A percentile compares a stretch with the other conserved stretches of the same genome.
These are phyloP conservation scores for Physella acuta DNA, from an alignment of 1,140 invertebrate species.

Conservation along the genomic window DNA sequence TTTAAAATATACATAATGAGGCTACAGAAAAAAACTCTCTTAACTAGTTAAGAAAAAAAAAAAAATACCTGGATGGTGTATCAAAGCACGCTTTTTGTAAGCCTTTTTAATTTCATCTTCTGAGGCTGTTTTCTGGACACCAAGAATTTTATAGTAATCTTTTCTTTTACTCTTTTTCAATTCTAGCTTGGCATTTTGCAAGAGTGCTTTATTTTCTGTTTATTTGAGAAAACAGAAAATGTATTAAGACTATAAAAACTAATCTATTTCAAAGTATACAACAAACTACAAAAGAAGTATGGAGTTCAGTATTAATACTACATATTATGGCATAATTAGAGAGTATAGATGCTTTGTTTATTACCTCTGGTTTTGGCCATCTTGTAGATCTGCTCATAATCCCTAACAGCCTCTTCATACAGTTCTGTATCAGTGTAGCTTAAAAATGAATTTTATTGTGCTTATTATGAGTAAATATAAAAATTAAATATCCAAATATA, in stretches of 20 bases:
- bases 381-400: slow-evolving; percentile 85
- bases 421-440: slow-evolving; percentile 78
- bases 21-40: not conserved
- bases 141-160: slow-evolving; percentile 95
- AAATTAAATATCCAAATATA: no score
- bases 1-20: not conserved
- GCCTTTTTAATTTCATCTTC: slow-evolving; percentile 91
- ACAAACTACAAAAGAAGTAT: not conserved
- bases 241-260: not conserved
- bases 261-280: not conserved
- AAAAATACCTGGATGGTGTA: slow-evolving; percentile 95
- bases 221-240: no score
- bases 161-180: slow-evolving; percentile 72
- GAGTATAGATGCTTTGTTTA: no score
- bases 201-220: slow-evolving; percentile 58
- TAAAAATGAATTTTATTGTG: no score
- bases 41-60: no score
- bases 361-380: slow-evolving; percentile 77
- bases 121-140: slow-evolving; percentile 79
- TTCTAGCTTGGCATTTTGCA: slow-evolving; percentile 84
- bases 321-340: no score
- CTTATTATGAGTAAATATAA: no score
- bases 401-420: slow-evolving; percentile 85
- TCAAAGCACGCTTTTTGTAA: slow-evolving; percentile 93
- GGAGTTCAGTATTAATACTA: no score